Conservation (phyloP, 2,113 vertebrate species). For the Hassar affinis region DNA sequence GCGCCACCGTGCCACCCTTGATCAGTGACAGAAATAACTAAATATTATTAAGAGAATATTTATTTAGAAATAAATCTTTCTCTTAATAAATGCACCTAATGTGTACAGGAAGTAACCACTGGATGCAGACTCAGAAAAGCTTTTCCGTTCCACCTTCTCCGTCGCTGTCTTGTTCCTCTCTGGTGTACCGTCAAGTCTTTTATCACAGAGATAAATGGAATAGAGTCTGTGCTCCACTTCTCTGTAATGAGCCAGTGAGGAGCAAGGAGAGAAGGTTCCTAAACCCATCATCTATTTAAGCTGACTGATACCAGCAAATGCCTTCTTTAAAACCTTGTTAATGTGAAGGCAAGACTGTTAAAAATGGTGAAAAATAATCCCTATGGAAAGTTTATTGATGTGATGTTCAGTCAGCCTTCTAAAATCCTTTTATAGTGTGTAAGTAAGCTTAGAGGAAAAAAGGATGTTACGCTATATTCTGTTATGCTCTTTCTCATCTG, state of each 20-base stretch:
- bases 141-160: slow-evolving; percentile 33
- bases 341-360: slow-evolving; percentile 52
- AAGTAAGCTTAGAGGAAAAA: neutral
- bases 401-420: slow-evolving; percentile 10
- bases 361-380: slow-evolving; percentile 47
- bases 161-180: slow-evolving; percentile 45
- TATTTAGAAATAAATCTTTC: slow-evolving; percentile 21
- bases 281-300: slow-evolving; percentile 25
- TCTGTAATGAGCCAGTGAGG: slow-evolving; percentile 42
- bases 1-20: no score
- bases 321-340: slow-evolving; percentile 58
- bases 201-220: slow-evolving; percentile 51
- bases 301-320: slow-evolving; percentile 55
- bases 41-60: no score
- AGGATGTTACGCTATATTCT: neutral
- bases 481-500: neutral
- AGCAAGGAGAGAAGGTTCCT: slow-evolving; percentile 38
- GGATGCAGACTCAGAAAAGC: slow-evolving; percentile 35
- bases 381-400: neutral
- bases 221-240: slow-evolving; percentile 41
- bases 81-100: slow-evolving; percentile 34
- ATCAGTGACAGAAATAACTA: slow-evolving; percentile 31
- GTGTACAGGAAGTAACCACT: slow-evolving; percentile 14
- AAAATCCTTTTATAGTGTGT: neutral
- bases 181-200: slow-evolving; percentile 48